A percentile compares a stretch with the other conserved stretches of the same genome.
phyloP scores from a whole-genome alignment of 2,797 vertebrate genomes.

The Microcaecilia unicolor region DNA sequence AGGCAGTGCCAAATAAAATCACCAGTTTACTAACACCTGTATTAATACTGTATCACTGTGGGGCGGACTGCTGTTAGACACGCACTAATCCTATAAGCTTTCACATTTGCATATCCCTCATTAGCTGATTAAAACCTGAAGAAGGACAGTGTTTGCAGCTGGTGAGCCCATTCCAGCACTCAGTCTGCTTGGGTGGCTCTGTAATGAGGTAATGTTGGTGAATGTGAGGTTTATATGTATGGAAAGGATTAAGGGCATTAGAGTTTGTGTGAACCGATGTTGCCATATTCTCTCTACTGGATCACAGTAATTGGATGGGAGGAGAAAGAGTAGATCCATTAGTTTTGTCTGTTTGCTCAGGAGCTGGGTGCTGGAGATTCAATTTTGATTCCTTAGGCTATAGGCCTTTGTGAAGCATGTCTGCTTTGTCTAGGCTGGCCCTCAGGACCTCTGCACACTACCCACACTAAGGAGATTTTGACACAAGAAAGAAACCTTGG shows the following conservation, averaged over 20 bases:
- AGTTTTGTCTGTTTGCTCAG: conserved; percentile 86
- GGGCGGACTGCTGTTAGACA: conserved; percentile 73
- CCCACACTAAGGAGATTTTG: conserved; percentile 72
- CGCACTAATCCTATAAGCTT: conserved; percentile 89
- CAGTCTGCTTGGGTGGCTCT: conserved; percentile 85
- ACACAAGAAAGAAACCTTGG: conserved; percentile 63
- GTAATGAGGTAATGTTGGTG: conserved; percentile 67
- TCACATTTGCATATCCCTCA: conserved; percentile 84
- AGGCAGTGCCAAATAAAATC: conserved; percentile 75
- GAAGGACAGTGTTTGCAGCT: conserved; percentile 51
- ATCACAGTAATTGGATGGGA: conserved; percentile 89
- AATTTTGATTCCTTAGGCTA: conserved; percentile 78
- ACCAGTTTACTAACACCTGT: conserved; percentile 91
- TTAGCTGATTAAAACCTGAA: conserved; percentile 68
- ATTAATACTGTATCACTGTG: conserved; percentile 69
- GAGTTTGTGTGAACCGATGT: conserved; percentile 76
- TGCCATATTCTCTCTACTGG: conserved; percentile 75
- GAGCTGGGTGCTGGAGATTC: conserved; percentile 81
- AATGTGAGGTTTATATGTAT: conserved; percentile 80
- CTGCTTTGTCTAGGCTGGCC: conserved; percentile 69
- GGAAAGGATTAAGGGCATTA: conserved; percentile 86
- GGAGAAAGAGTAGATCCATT: conserved; percentile 84
- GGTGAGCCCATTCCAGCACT: conserved; percentile 59
- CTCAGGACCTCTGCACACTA: conserved; percentile 73
- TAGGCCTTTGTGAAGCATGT: conserved; percentile 69